A percentile compares a stretch with the other conserved stretches of the same genome.
Evolutionary conservation across 2,113 vertebrate genomes (phyloP).

Genomic region (Pteropus alecto): DNA sequence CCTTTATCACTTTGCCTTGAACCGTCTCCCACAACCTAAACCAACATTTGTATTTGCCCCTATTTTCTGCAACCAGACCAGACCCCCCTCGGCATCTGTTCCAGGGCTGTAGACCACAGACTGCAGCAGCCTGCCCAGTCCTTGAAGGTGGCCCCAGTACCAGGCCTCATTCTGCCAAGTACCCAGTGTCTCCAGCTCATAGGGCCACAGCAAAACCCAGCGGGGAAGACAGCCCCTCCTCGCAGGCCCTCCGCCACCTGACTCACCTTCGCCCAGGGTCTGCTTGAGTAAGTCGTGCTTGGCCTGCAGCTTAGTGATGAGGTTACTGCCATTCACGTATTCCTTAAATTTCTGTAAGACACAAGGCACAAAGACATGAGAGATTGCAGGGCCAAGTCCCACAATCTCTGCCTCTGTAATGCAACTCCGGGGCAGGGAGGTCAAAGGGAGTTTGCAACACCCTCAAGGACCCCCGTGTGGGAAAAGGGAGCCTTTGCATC

Average conservation of each 20-base stretch:
- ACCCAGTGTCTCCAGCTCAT: not conserved
- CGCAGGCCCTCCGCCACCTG: accelerated
- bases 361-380: slow-evolving; percentile 17
- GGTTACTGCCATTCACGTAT: slow-evolving; percentile 97
- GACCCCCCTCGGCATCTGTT: not conserved
- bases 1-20: not conserved
- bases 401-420: not conserved
- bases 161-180: not conserved
- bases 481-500: not conserved
- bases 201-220: not conserved
- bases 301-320: slow-evolving; percentile 97
- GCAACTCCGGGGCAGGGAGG: not conserved
- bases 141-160: not conserved
- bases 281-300: slow-evolving; percentile 98
- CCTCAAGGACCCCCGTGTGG: not conserved
- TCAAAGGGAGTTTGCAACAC: not conserved
- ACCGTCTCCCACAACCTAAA: not conserved
- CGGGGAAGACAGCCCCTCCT: not conserved
- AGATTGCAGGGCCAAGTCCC: not conserved
- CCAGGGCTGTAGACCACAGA: not conserved
- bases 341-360: slow-evolving; percentile 96
- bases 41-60: not conserved
- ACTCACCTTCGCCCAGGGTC: slow-evolving; percentile 97
- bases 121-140: not conserved
- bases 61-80: not conserved